A percentile compares a stretch with the other conserved stretches of the same genome.
phyloP scores from a whole-genome alignment of 2,888 invertebrate species.

The Drosophila conformis region DNA sequence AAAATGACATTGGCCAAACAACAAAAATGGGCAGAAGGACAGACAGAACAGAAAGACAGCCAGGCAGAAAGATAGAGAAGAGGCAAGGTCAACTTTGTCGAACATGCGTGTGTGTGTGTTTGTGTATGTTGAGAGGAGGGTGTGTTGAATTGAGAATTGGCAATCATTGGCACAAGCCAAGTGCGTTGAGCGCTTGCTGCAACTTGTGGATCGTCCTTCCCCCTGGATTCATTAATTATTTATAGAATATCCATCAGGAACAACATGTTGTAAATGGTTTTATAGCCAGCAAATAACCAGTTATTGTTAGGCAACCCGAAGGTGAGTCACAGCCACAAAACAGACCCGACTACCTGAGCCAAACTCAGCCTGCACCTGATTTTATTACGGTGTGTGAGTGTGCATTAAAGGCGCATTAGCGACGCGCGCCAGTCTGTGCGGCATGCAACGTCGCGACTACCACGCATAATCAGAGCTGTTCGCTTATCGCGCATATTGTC shows the following conservation, averaged over 20 bases:
- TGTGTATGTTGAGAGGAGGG: not conserved
- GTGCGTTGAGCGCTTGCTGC: conserved; percentile 1
- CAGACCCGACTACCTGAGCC: conserved; percentile 52
- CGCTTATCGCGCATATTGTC: conserved; percentile 61
- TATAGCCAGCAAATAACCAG: conserved; percentile 49
- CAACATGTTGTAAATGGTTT: conserved; percentile 54
- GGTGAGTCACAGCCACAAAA: conserved; percentile 39
- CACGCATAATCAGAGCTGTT: conserved; percentile 17
- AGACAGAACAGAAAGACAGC: not conserved
- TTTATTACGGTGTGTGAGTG: conserved; percentile 45
- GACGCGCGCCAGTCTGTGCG: conserved; percentile 38
- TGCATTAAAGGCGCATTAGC: conserved; percentile 71
- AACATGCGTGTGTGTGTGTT: conserved; percentile 30
- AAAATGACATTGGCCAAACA: not conserved
- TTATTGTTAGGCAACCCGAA: conserved; percentile 27
- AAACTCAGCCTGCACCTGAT: conserved; percentile 35
- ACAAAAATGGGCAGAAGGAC: not conserved
- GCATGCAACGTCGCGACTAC: conserved; percentile 38
- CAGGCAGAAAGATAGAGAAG: not conserved
- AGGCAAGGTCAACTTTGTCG: conserved; percentile 33
- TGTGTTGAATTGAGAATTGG: conserved; percentile 64
- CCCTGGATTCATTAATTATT: conserved; percentile 66
- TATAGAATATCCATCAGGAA: conserved; percentile 35
- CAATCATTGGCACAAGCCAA: conserved; percentile 54
- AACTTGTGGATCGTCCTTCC: conserved; percentile 10